Base-by-base conservation (phyloP, 2,797 vertebrate genomes). In the Sphenopsis melanotis region DNA sequence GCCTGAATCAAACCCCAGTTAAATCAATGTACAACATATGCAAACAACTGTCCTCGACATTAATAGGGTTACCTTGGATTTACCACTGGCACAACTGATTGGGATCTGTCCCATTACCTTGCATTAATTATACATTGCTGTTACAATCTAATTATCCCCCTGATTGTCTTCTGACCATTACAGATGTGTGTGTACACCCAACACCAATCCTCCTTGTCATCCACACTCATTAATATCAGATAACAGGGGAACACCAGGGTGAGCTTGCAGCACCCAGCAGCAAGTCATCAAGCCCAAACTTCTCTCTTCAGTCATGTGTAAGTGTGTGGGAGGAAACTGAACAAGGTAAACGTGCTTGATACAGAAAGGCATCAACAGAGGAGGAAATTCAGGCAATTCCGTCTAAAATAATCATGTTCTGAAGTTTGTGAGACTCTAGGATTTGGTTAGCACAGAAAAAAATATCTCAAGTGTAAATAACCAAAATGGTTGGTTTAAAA, bases 1-100 rank as follows among this genome's bases (percentile, higher is more conserved):
- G 55, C 50, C 59, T 84, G 63, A 79, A 82, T 92, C 80, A 95
- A 91, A 85, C 34, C 65, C 64, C 69, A 39, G 94, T 94, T 95
- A 94, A 91, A 93, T 91, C 63, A 55, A 69, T 70, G 66, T 91
- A 74, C 52, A 88, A 55, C 63, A 65, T 76, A 70, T 3, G 32
- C 66, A 91, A 93, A 91, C 65, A 88, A 91, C 63, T 55, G 13
- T 71, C 63, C 29, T 32, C 32, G 17, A 93, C 80, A 18, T 57
- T 95, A 95, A 88, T 36, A 75, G 53, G 36, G 53, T 88, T 91
- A 81, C 80, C 69, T 64, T 76, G 56, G 63, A 65, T 90, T 94
- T 93, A 82, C 57, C 74, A 72, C 39, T 86, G 46, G 29, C 5
- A 15, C 52, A 90, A 55, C 55, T 87, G 83, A 82, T 52, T 95